Base-by-base conservation (phyloP, 2,113 vertebrate genomes). In the Ailuropoda melanoleuca region DNA sequence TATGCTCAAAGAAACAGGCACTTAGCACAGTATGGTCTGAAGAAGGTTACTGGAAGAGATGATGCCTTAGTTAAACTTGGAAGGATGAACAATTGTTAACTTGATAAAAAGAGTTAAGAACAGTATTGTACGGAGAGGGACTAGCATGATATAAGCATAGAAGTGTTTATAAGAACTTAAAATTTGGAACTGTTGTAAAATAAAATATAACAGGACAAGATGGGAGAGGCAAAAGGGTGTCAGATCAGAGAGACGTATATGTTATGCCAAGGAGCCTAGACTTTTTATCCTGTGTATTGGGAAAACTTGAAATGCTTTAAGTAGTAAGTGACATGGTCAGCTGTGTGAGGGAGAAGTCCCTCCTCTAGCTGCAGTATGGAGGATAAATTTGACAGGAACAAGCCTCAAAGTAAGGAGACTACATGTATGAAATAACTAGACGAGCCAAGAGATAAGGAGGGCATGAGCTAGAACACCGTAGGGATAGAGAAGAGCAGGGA, bases 21-120 rank as follows among this genome's bases (percentile, higher is more conserved):
- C 29, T 90, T 64, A 93, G 46, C 50, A 75, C 24, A 87, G 18
- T 81, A 87, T 9, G 29, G 9, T 64, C 53, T 91, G 31, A 84
- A 94, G 72, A 92, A 55, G 72, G 48, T 50, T 93, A 75, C 23
- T 90, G 8, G 34, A 84, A 78, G 58, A 80, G 55, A 96, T 15
- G 46, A 80, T 90, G 37, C 39, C 24, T 87, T 89, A 81, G 37
- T 72, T 97, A 93, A 95, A 70, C 18, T 77, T 94, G 58, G 84
- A 96, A 95, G 50, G 21, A 95, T 85, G 70, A 89, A 78, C 94
- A 91, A 74, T 37, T 68, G 74, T 75, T 92, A 97, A 86, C 34
- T 48, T 81, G 18, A 80, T 48, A 11, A 82, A 94, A 93, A 94
- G 23, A 94, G 26, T 39, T 85, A 46, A 86, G 50, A 81, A 87